A percentile compares a stretch with the other conserved stretches of the same genome.
phyloP scores from a whole-genome alignment of 2,113 vertebrate genomes.

The Phyllostomus discolor region DNA sequence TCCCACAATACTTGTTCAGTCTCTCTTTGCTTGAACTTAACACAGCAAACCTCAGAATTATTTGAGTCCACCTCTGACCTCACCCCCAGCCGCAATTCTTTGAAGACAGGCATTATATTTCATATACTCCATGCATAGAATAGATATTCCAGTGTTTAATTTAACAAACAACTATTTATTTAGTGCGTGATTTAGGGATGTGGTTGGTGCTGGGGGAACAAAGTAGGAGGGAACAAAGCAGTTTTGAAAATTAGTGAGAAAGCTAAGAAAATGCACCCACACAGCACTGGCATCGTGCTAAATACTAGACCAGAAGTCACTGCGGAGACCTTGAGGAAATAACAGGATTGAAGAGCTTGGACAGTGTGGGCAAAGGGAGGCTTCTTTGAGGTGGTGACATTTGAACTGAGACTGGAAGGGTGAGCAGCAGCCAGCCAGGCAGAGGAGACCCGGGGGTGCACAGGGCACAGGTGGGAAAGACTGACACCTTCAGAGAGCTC shows the following conservation, averaged over 20 bases:
- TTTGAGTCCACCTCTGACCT: neutral
- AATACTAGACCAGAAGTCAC: neutral
- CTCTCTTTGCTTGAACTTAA: neutral
- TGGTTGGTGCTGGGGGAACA: neutral
- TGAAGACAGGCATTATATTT: neutral
- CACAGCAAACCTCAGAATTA: neutral
- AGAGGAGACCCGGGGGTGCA: neutral
- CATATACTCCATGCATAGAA: neutral
- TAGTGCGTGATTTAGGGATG: neutral
- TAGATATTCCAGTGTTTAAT: neutral
- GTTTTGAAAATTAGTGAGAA: neutral
- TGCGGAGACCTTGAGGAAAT: neutral
- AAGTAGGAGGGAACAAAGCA: neutral
- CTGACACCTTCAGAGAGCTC: neutral
- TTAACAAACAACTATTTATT: neutral
- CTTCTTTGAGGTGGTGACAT: neutral
- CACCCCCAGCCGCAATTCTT: neutral
- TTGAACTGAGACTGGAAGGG: neutral
- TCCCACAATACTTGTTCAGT: neutral
- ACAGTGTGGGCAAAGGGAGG: neutral
- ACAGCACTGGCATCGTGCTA: neutral
- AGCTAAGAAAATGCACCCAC: neutral
- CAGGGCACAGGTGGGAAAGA: neutral
- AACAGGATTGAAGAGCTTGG: neutral
- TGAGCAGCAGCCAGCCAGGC: neutral